Conservation (phyloP, 2,797 vertebrate species). For the Mus minutoides region DNA sequence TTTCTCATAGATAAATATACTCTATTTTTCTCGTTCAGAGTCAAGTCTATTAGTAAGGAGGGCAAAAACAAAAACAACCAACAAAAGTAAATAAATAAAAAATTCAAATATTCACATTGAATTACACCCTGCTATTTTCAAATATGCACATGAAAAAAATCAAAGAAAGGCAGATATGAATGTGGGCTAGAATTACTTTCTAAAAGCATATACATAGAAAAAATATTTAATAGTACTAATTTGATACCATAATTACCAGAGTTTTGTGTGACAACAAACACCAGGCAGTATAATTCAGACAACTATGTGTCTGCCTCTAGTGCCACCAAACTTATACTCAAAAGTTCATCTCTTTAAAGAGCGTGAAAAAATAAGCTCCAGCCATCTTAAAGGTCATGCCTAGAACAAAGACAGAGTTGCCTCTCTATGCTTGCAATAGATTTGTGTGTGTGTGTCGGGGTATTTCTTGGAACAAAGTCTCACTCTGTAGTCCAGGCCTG, state of each 20-base stretch:
- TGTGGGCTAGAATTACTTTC: not conserved
- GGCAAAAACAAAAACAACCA: not conserved
- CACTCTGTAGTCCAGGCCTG: not conserved
- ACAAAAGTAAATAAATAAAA: not conserved
- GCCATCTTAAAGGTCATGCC: constrained; percentile 64
- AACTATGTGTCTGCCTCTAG: constrained; percentile 35
- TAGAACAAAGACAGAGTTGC: constrained; percentile 66
- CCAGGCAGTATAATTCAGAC: constrained; percentile 26
- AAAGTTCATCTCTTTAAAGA: constrained; percentile 34
- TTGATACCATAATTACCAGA: constrained; percentile 62
- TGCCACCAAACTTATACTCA: not conserved
- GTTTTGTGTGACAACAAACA: not conserved
- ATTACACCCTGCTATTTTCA: constrained; percentile 66
- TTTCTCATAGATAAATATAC: not conserved
- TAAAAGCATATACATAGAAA: constrained; percentile 45
- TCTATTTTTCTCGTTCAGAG: not conserved
- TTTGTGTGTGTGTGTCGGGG: too few species aligned
- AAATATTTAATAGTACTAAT: constrained; percentile 57
- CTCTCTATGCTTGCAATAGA: constrained; percentile 48
- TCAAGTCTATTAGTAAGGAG: constrained; percentile 24
- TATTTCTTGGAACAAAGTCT: not conserved
- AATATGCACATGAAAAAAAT: constrained; percentile 47
- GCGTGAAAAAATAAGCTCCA: constrained; percentile 49
- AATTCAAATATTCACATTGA: not conserved
- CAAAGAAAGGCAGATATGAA: not conserved